Evolutionary conservation across 2,113 vertebrate genomes (phyloP).

Genomic region (Triplophysa dalaica): DNA sequence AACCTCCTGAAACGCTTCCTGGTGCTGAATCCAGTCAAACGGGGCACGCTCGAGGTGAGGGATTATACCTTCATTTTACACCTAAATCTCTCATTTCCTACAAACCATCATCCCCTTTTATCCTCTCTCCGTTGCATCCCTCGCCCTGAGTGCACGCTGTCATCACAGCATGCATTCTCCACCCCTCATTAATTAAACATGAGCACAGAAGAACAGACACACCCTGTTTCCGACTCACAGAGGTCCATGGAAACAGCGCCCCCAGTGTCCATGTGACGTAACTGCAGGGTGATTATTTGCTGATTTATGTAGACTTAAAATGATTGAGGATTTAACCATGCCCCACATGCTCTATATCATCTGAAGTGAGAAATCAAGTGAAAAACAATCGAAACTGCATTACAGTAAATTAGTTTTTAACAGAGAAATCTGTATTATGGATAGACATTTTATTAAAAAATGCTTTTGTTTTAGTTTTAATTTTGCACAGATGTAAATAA

Average conservation of each 20-base stretch:
- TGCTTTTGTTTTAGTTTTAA: no score
- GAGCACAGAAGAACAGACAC: not conserved
- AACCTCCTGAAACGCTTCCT: slow-evolving; percentile 89
- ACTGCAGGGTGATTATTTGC: no score
- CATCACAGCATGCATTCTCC: not conserved
- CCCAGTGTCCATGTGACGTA: not conserved
- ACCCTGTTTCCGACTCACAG: not conserved
- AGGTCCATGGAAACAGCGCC: not conserved
- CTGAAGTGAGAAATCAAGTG: no score
- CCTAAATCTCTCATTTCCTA: not conserved
- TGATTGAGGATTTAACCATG: no score
- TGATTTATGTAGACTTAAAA: no score
- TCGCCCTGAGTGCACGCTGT: not conserved
- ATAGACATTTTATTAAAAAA: no score
- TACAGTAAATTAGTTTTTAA: no score
- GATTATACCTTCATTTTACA: not conserved
- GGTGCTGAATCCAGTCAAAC: slow-evolving; percentile 90
- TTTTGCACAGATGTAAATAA: no score
- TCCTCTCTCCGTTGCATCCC: not conserved
- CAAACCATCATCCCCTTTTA: not conserved
- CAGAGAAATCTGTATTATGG: no score
- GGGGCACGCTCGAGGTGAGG: slow-evolving; percentile 90
- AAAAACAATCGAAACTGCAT: no score
- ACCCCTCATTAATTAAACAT: not conserved
- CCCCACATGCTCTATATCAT: no score